A percentile compares a stretch with the other conserved stretches of the same genome.
Evolutionary conservation across 2,113 vertebrate genomes (phyloP).

Genomic region (Pongo pygmaeus): DNA sequence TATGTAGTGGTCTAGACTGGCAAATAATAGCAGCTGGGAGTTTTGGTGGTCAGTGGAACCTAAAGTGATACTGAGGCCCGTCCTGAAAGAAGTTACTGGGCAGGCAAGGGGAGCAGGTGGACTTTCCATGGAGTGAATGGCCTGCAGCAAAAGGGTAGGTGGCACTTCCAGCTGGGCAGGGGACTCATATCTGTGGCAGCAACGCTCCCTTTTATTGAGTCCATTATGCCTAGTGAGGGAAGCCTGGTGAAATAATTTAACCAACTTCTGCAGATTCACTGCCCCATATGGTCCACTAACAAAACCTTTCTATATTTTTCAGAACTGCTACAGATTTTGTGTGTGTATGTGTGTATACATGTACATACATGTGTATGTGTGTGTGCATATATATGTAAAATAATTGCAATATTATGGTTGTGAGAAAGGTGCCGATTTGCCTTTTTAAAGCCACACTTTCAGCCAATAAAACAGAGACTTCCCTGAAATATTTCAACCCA

Average conservation of each 20-base stretch:
- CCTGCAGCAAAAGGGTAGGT: background rate
- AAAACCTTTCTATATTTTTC: background rate
- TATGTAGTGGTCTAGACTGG: background rate
- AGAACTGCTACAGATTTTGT: background rate
- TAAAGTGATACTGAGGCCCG: background rate
- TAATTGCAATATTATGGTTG: background rate
- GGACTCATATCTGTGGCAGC: background rate
- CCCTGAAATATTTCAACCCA: background rate
- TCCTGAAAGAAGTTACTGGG: background rate
- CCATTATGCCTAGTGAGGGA: background rate
- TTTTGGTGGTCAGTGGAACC: background rate
- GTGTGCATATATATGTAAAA: background rate
- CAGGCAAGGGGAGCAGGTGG: background rate
- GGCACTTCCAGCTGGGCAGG: too few species aligned
- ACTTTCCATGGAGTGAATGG: background rate
- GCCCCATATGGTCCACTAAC: background rate
- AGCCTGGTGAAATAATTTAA: background rate
- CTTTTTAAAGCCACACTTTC: background rate
- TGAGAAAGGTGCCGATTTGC: background rate
- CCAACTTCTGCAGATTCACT: background rate
- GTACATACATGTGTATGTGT: background rate
- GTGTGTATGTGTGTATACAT: background rate
- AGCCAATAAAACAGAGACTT: background rate
- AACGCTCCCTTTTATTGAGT: background rate
- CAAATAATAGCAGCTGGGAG: background rate